Base-by-base conservation (phyloP, 2,888 invertebrate species). In the Alloscopus bannaensis region DNA sequence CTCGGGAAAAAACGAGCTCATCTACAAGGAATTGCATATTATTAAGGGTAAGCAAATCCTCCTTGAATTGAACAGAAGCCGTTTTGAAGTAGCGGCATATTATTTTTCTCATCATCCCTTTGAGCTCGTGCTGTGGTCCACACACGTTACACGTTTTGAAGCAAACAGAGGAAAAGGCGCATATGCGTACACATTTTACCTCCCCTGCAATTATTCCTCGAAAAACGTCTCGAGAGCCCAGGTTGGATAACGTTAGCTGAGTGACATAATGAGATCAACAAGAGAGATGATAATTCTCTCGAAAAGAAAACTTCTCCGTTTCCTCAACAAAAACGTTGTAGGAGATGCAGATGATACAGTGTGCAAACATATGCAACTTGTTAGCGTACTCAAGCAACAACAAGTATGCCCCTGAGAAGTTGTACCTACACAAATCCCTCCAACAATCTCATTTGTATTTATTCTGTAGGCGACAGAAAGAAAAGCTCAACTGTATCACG, bases 261-360 rank as follows among this genome's bases (percentile, higher is more conserved):
- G 77, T 77, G 77, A 77, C 77, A 77, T 77, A 77, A 77, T 77
- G 77, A 77, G 77, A 77, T 77, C 77, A 77, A 60, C 55, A 69
- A 55, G 69, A 77, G 62, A 64, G 65, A 70, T 70, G 70, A 29
- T 50, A 70, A 77, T 77, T 70, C 55, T 59, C 28, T 18, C 47
- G 31, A 59, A 66, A 68, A 45, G n/a, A n/a, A n/a, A 69, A 18
- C 60, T 18, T 18, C 45, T 77, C 70, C 62, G 57, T 36, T 60
- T 50, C 59, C 26, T 66, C 45, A 40, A 28, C 55, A 57, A 57
- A 28, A 36, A 50, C 24, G 31, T 60, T 6, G 3, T 3, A 40
- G 42, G 8, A 47, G 50, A 47, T 18, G 50, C 50, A 47, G 18
- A 47, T 18, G 20, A 18, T 26, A 11, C 18, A 31, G 59, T 36